phyloP scores from a whole-genome alignment of 2,113 vertebrate species.

The Rhizomys pruinosus region DNA sequence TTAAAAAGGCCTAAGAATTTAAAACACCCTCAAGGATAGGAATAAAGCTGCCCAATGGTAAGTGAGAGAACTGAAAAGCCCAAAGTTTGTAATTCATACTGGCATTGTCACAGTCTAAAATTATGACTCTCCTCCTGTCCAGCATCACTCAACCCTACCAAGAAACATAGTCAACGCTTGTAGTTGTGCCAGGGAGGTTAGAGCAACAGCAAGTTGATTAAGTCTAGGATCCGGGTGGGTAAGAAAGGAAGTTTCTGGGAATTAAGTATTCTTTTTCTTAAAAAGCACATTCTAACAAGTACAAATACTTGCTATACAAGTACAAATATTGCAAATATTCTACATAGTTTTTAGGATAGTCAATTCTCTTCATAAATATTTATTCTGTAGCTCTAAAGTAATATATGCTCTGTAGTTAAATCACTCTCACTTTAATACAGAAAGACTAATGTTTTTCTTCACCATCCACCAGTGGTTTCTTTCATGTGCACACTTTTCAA shows the following conservation, averaged over 20 bases:
- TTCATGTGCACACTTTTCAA: constrained; percentile 7
- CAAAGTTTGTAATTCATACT: constrained; percentile 15
- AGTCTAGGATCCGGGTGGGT: neutral
- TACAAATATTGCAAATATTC: constrained; percentile 18
- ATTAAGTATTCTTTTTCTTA: constrained; percentile 15
- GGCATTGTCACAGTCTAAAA: neutral
- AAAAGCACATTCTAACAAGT: neutral
- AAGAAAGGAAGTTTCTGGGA: constrained; percentile 26
- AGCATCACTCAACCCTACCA: neutral
- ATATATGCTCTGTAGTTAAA: constrained; percentile 30
- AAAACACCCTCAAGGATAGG: neutral
- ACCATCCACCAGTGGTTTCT: constrained; percentile 30
- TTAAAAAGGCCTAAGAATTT: neutral
- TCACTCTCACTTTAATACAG: constrained; percentile 35
- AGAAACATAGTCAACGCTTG: neutral
- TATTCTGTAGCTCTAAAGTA: constrained; percentile 17
- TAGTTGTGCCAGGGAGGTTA: constrained; percentile 22
- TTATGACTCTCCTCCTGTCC: neutral
- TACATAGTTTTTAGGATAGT: constrained; percentile 14
- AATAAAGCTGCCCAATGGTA: constrained; percentile 30
- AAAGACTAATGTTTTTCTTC: constrained; percentile 21
- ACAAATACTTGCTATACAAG: too few species aligned
- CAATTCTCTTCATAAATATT: constrained; percentile 18
- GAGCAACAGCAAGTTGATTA: constrained; percentile 34
- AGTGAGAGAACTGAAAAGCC: constrained; percentile 26